phyloP scores from a whole-genome alignment of 2,797 vertebrate genomes.

The Sciurus carolinensis region DNA sequence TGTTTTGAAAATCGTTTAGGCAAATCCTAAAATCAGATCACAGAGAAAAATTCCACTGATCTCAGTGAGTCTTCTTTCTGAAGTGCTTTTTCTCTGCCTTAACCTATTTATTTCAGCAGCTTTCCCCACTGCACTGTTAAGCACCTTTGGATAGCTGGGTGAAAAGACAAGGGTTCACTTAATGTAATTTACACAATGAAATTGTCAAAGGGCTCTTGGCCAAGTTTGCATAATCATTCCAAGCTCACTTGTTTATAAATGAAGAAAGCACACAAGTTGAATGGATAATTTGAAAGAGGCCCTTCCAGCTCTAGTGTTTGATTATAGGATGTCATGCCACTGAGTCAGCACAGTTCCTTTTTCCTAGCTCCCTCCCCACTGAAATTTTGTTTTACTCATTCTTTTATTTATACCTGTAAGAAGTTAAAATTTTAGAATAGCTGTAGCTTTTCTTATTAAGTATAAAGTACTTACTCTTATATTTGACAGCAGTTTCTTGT shows the following conservation, averaged over 20 bases:
- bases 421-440: slow-evolving; percentile 36
- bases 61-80: slow-evolving; percentile 12
- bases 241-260: slow-evolving; percentile 19
- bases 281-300: not conserved
- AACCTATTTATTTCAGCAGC: not conserved
- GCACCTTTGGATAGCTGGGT: not conserved
- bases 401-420: slow-evolving; percentile 1
- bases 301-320: not conserved
- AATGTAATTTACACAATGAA: slow-evolving; percentile 40
- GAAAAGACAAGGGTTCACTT: not conserved
- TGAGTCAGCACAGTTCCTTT: not conserved
- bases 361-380: not conserved
- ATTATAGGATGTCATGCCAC: not conserved
- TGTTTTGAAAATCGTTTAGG: not conserved
- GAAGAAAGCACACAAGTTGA: not conserved
- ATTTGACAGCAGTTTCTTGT: slow-evolving; percentile 51
- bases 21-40: not conserved
- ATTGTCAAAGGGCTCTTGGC: slow-evolving; percentile 14
- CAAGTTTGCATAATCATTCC: not conserved
- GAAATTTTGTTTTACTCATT: slow-evolving; percentile 58
- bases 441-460: slow-evolving; percentile 33
- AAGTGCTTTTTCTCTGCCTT: not conserved
- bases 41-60: not conserved
- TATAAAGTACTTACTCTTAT: not conserved
- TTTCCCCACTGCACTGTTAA: not conserved